Evolutionary conservation across 1,140 invertebrate genomes (phyloP).

Genomic region (Apis cerana): DNA sequence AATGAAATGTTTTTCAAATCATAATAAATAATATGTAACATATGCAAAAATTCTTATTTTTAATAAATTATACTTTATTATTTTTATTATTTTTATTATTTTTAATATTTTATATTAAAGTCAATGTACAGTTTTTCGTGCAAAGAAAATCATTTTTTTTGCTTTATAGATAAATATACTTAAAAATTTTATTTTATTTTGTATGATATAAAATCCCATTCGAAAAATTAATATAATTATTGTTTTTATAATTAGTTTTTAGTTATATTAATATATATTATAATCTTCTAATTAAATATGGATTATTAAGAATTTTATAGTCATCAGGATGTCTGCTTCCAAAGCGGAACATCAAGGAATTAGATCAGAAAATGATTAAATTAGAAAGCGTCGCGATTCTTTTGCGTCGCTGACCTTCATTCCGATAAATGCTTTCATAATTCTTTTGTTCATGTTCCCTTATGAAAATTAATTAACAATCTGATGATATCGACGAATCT

Average conservation of each 20-base stretch:
- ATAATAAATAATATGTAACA: neutral
- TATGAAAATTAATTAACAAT: slow-evolving; percentile 37
- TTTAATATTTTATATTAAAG: too few species aligned
- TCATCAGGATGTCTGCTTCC: neutral
- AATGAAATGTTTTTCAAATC: neutral
- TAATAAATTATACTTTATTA: neutral
- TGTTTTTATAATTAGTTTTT: too few species aligned
- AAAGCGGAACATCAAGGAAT: slow-evolving; percentile 14
- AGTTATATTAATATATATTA: too few species aligned
- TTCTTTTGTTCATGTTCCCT: neutral
- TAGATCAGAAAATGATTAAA: slow-evolving; percentile 49
- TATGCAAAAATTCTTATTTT: neutral
- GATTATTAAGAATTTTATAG: neutral
- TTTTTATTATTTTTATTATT: too few species aligned
- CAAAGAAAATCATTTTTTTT: neutral
- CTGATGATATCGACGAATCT: neutral
- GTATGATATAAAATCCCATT: too few species aligned
- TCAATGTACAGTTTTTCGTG: neutral
- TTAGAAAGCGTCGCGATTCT: slow-evolving; percentile 37
- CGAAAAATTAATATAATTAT: too few species aligned
- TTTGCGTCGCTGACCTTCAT: neutral
- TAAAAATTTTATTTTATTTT: neutral
- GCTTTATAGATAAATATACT: neutral
- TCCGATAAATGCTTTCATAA: slow-evolving; percentile 28
- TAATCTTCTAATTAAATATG: too few species aligned